Evolutionary conservation across 2,888 invertebrate species (phyloP), one percentile per base, ranked within the genome.

Genomic region (Metacarcinus magister): DNA sequence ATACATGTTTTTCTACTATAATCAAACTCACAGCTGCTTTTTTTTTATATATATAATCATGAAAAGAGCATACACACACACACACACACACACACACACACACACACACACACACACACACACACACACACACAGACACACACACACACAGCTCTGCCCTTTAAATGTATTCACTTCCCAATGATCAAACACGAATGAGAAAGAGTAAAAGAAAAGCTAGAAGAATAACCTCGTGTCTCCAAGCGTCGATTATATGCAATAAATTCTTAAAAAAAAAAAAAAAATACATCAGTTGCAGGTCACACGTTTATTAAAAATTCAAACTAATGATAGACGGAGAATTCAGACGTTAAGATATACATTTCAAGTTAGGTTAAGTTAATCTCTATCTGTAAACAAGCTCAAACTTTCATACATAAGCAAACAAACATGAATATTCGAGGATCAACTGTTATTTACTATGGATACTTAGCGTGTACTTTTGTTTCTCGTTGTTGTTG

Each of bases 91-190:
- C 67, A 67, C 67, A n/a, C 67, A 67, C 67, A n/a, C 67, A 67
- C 67, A n/a, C 67, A 67, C 67, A 67, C 67, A 67, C 67, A n/a
- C 67, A 67, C 67, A 67, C 67, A 67, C n/a, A 67, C 23, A 67
- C 67, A 54, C 54, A 67, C 67, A 67, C 67, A 23, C 67, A 19
- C 67, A 23, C 67, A 19, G 23, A 23, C 67, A 54, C 67, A 67
- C 67, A 67, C 67, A 67, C 67, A 67, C 19, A 67, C n/a, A 23
- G 1, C 16, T 23, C 67, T 67, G 23, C 67, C 67, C 67, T 23
- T 67, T 67, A 67, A 23, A 67, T 67, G n/a, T 0, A 67, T 19
- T 67, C 67, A 67, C 67, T 19, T 67, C 67, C 19, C n/a, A 67
- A 16, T 16, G 67, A 67, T 67, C 67, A 16, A 19, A 67, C 67